phyloP scores from a whole-genome alignment of 2,113 vertebrate species.

The Sinosuthora webbiana region DNA sequence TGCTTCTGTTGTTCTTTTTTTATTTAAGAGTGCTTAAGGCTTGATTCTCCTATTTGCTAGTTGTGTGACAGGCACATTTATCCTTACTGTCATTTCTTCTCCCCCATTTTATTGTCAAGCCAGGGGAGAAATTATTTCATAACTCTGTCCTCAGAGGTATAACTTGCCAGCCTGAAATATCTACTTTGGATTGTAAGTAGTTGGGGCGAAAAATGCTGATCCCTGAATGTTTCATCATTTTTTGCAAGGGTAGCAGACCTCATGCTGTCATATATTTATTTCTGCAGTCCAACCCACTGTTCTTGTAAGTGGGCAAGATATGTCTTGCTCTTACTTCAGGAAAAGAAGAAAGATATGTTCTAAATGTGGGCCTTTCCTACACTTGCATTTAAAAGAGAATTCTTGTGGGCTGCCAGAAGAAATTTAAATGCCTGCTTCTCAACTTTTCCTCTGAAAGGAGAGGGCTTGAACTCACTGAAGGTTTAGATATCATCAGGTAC shows the following conservation, averaged over 20 bases:
- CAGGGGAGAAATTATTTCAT: conserved; percentile 63
- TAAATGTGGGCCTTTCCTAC: not conserved
- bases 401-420: not conserved
- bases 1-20: not conserved
- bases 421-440: not conserved
- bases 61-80: conserved; percentile 49
- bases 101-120: conserved; percentile 44
- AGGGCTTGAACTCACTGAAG: not conserved
- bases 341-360: not conserved
- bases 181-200: conserved; percentile 37
- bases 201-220: conserved; percentile 46
- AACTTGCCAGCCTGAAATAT: conserved; percentile 49
- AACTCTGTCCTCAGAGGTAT: conserved; percentile 53
- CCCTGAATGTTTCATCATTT: conserved; percentile 45
- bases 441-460: not conserved
- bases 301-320: not conserved
- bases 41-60: conserved; percentile 11
- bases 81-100: conserved; percentile 37
- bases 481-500: not conserved
- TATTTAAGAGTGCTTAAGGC: conserved; percentile 48
- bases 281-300: not conserved
- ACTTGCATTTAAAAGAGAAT: not conserved
- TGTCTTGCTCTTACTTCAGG: not conserved
- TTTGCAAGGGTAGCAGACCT: conserved; percentile 46
- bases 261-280: not conserved